Base-by-base conservation (phyloP, 2,113 vertebrate genomes). In the Tenrec ecaudatus region DNA sequence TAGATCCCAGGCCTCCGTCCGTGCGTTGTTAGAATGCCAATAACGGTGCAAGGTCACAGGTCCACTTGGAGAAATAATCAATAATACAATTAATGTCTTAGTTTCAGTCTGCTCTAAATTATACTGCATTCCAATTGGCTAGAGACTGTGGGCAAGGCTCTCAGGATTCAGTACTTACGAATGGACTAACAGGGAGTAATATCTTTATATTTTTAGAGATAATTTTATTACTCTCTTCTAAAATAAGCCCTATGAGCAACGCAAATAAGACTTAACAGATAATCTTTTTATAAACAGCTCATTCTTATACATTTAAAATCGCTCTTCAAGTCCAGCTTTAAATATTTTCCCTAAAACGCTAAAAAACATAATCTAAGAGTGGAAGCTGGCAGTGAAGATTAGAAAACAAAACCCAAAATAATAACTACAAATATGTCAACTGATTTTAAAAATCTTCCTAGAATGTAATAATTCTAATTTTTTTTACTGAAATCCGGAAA, bases 181-280 rank as follows among this genome's bases (percentile, higher is more conserved):
- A 4, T 86, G 66, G 25, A 77, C 87, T 71, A 60, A 43, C 57
- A 89, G 77, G 89, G 88, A 80, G 82, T 31, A 87, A 68, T 40
- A 92, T 71, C 80, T 79, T 82, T 58, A 73, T n/a, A 82, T 92
- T 81, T 81, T 91, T 76, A 68, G 82, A 83, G 83, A 77, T 82
- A 62, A 90, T 43, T 93, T 82, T 92, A 86, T 77, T 89, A 89
- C 64, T 69, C 82, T 86, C 92, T 92, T 91, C 43, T 80, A 31
- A 93, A 91, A 79, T 76, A 87, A 92, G 88, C 27, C 33, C 58
- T 82, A 38, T 62, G 83, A 64, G 47, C 69, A 85, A 88, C 36
- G 7, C 25, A 77, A 53, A 22, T 36, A 89, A 69, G 76, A 94
- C 22, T 82, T 80, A 57, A 78, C 86, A 88, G 93, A 77, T 62